phyloP scores from a whole-genome alignment of 2,888 invertebrate genomes.

The Parochlus steinenii region DNA sequence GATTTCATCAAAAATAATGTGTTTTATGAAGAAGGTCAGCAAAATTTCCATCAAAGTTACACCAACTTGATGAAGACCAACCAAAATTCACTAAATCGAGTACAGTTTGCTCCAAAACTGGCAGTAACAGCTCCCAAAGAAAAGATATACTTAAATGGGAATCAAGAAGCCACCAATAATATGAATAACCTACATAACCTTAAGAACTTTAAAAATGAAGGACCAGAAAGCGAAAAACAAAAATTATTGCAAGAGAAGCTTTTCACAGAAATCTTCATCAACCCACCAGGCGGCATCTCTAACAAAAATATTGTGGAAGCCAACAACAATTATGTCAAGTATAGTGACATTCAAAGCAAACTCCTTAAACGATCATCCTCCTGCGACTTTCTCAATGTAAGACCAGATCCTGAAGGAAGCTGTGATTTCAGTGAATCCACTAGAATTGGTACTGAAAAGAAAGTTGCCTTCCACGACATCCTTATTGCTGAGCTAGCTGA shows the following conservation, averaged over 20 bases:
- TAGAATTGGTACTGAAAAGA: conserved; percentile 22
- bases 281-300: not conserved
- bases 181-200: too few species aligned
- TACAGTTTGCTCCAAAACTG: too few species aligned
- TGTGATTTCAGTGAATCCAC: not conserved
- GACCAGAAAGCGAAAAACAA: too few species aligned
- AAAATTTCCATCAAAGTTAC: too few species aligned
- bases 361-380: conserved; percentile 10
- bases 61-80: too few species aligned
- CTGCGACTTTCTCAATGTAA: conserved; percentile 6
- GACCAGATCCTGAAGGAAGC: not conserved
- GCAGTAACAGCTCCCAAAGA: too few species aligned
- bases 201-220: too few species aligned
- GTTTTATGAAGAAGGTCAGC: too few species aligned
- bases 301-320: conserved; percentile 9
- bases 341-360: conserved; percentile 18
- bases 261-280: conserved; percentile 6
- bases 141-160: too few species aligned
- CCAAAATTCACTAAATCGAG: too few species aligned
- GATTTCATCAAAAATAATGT: too few species aligned
- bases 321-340: conserved; percentile 4
- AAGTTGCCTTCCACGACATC: conserved; percentile 41
- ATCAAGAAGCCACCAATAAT: too few species aligned
- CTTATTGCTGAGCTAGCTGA: conserved; percentile 51
- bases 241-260: conserved; percentile 11